Evolutionary conservation across 2,888 invertebrate genomes (phyloP), one percentile per base, ranked within the genome.

Genomic region (Ariolimax columbianus): DNA sequence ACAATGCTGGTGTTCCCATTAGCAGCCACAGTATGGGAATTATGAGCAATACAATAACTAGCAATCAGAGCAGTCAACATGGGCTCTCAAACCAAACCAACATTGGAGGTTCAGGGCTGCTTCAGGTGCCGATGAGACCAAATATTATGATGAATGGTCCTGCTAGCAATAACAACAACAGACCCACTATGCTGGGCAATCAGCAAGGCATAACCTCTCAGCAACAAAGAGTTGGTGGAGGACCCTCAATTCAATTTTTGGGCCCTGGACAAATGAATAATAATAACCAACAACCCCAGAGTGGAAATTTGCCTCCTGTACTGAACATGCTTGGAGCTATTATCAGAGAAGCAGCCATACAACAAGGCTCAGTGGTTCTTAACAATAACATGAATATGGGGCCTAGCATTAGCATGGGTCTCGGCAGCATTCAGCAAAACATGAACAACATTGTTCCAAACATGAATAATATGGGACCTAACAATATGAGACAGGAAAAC

Each of bases 301-400:
- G 30, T 11, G 77, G 51, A 26, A 70, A 84, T 47, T 55, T 85
- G 43, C 85, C 84, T 6, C 88, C 89, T n/a, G 88, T 88, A n/a
- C 77, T 88, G 33, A 89, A 89, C 81, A 89, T 89, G 88, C 83
- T 83, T 70, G 85, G 85, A 2, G 79, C 85, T 30, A 82, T 85
- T 36, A 77, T 77, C 30, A 72, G 82, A 59, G 87, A 85, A 30
- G 77, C 82, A 11, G 85, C 75, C 17, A 73, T 82, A 55, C 84
- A 84, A 55, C 82, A 86, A n/a, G 83, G 80, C 9, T 47, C 80
- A 40, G 79, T 55, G 36, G 68, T 78, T 40, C 55, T 51, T 30
- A 70, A 40, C 40, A 83, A 77, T 59, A 77, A 82, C n/a, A 81
- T 75, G 30, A 78, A 38, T 70, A 84, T 84, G 80, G 17, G 33